Evolutionary conservation across 2,797 vertebrate genomes (phyloP).

Genomic region (Urocyon cinereoargenteus): DNA sequence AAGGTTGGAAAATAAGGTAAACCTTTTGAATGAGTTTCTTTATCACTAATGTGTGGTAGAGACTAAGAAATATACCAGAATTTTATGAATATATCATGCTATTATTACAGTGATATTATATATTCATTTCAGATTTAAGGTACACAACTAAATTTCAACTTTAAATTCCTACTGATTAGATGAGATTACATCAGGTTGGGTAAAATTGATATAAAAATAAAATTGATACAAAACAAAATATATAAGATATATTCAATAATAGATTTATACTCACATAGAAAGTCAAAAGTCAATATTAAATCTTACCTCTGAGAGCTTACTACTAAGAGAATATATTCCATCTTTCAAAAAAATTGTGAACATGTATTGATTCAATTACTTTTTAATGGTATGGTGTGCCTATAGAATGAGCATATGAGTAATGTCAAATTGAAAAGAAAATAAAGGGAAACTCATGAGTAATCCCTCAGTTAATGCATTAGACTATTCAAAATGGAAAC

Average conservation of each 20-base stretch:
- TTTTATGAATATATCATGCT: neutral
- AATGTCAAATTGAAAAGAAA: neutral
- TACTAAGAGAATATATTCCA: neutral
- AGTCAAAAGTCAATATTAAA: neutral
- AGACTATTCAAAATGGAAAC: neutral
- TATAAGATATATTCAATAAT: neutral
- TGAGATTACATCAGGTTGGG: neutral
- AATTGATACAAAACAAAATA: neutral
- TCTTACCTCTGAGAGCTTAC: neutral
- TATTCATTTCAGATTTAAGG: conserved; percentile 38
- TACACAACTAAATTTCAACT: neutral
- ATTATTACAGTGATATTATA: neutral
- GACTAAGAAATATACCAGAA: neutral
- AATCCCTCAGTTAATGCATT: neutral
- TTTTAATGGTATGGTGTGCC: neutral
- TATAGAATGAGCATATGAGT: neutral
- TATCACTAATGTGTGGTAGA: neutral
- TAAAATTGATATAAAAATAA: neutral
- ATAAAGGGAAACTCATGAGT: neutral
- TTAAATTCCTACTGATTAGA: neutral
- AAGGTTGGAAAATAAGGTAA: neutral
- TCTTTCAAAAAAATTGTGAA: neutral
- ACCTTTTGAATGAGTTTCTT: conserved; percentile 20
- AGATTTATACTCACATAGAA: conserved; percentile 2
- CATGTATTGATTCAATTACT: neutral